Evolutionary conservation across 2,797 vertebrate species (phyloP).

Genomic region (Onychomys leucogaster): DNA sequence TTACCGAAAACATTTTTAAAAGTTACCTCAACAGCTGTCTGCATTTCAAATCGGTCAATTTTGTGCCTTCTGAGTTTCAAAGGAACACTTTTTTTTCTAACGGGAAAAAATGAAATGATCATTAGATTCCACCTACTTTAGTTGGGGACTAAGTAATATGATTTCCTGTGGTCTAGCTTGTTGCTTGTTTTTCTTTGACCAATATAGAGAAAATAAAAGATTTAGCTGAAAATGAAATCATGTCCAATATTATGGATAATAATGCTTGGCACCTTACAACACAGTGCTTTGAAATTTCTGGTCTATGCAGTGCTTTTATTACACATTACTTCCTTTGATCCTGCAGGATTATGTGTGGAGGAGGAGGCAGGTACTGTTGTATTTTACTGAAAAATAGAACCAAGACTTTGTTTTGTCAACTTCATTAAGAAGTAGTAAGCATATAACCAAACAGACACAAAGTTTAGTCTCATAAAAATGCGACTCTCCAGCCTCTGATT

Average conservation of each 20-base stretch:
- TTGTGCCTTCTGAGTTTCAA: conserved; percentile 27
- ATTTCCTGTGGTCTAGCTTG: conserved; percentile 17
- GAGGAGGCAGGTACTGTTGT: background rate
- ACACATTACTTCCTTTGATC: conserved; percentile 50
- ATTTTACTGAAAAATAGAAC: conserved; percentile 8
- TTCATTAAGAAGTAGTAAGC: background rate
- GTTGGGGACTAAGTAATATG: background rate
- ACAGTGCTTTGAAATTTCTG: conserved; percentile 46
- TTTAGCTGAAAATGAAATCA: conserved; percentile 59
- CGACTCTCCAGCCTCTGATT: background rate
- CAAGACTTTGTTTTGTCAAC: background rate
- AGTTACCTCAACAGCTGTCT: background rate
- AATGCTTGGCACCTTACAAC: background rate
- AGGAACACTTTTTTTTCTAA: background rate
- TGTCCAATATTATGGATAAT: background rate
- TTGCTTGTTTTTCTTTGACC: background rate
- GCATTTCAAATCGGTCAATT: conserved; percentile 31
- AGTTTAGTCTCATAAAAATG: background rate
- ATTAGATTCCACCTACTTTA: background rate
- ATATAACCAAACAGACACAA: background rate
- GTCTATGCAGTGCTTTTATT: background rate
- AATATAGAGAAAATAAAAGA: conserved; percentile 17
- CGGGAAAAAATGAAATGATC: background rate
- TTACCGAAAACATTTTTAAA: conserved; percentile 12
- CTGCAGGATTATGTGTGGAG: background rate